Base-by-base conservation (phyloP, 2,113 vertebrate genomes). In the Rana temporaria region DNA sequence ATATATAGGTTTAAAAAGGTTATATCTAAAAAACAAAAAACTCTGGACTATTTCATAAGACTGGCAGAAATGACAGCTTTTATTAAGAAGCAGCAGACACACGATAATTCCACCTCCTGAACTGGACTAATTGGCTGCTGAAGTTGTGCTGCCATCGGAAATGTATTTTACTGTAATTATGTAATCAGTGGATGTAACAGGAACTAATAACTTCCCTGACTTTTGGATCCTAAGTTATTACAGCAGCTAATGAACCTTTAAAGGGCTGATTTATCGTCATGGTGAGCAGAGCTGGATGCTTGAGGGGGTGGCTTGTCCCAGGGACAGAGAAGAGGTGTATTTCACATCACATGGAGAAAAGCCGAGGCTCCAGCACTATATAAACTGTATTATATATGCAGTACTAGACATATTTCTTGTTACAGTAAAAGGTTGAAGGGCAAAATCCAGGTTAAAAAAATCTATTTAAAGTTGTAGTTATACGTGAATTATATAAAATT, bases 181-280 rank as follows among this genome's bases (percentile, higher is more conserved):
- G 76, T 64, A 85, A 86, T 71, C 84, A 87, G 64, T 79, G 64
- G 74, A 85, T 84, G 83, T 69, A 88, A 85, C 85, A 84, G 52
- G 75, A 52, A 84, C 78, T 81, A 86, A 86, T 87, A 87, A 84
- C n/a, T 73, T 84, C 66, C 1, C 4, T 81, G 79, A 85, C 84
- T 88, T 77, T 79, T 83, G 74, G 24, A 84, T 87, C 88, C 34
- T 22, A 77, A 67, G 86, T 72, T 53, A 79, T 82, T 86, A 84
- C 4, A 2, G 64, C 81, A 67, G 62, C 64, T 89, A 88, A 90
- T 85, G 88, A 90, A 87, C 57, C 84, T 85, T 82, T 84, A 73
- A 48, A 82, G 55, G 84, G 79, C 26, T 81, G 85, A 88, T 89
- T 87, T 85, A 85, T 88, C 34, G 59, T 30, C 53, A 16, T 68